Percentiles rank a stretch among this genome's conserved stretches.
Conservation (phyloP, 2,797 vertebrate genomes). For the Anguilla obscura region DNA sequence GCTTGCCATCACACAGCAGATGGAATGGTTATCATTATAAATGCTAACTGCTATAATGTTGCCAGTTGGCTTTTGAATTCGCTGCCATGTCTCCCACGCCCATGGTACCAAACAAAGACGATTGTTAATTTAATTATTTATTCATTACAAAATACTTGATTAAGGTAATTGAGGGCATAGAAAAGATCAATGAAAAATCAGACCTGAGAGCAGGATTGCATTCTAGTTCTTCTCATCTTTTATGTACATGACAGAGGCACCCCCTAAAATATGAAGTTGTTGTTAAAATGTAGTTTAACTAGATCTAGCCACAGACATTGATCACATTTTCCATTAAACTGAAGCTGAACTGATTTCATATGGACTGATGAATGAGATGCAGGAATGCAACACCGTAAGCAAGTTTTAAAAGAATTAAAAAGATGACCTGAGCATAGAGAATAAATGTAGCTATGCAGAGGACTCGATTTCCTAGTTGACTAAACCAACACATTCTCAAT, state of each 20-base stretch:
- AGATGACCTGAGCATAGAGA: neutral
- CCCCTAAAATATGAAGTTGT: neutral
- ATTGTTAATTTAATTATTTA: constrained; percentile 58
- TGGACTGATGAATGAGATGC: neutral
- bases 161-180: constrained; percentile 54
- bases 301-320: neutral
- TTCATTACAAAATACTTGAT: constrained; percentile 54
- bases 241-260: neutral
- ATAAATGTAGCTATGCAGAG: neutral
- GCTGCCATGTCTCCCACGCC: constrained; percentile 47
- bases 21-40: constrained; percentile 75
- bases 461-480: neutral
- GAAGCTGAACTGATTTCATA: neutral
- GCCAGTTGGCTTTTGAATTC: constrained; percentile 63
- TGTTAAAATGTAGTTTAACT: neutral
- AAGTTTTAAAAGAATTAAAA: constrained; percentile 5
- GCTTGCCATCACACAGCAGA: constrained; percentile 66
- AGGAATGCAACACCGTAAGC: neutral
- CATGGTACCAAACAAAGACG: constrained; percentile 58
- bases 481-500: neutral
- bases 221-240: constrained; percentile 1
- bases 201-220: constrained; percentile 6
- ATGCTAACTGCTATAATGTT: constrained; percentile 64
- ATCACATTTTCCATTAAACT: neutral
- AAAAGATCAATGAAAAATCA: constrained; percentile 43